Evolutionary conservation across 2,888 invertebrate species (phyloP).

Genomic region (Orthosia cruda): DNA sequence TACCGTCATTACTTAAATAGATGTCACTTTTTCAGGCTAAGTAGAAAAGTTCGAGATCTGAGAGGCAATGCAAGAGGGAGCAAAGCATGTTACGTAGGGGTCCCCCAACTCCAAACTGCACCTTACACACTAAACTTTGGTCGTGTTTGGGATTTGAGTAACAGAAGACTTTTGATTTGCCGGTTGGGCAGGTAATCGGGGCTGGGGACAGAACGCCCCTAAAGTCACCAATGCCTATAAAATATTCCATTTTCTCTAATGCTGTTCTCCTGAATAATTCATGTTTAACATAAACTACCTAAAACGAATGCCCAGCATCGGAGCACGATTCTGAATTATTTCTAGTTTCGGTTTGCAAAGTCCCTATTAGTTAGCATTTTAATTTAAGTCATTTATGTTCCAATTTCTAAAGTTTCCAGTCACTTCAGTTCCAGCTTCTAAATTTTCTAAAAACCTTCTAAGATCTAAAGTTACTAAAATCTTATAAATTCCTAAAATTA

Average conservation of each 20-base stretch:
- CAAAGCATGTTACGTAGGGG: background rate
- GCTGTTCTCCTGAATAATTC: slow-evolving; percentile 1
- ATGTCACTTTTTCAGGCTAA: background rate
- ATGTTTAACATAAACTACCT: slow-evolving; percentile 6
- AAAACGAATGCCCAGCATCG: background rate
- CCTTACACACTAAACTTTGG: background rate
- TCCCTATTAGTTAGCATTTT: too few relatives aligned
- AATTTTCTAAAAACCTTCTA: background rate
- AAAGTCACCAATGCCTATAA: too few relatives aligned
- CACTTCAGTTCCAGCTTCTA: too few relatives aligned
- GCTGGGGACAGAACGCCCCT: too few relatives aligned
- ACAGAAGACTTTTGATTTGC: too few relatives aligned
- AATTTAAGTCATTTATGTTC: too few relatives aligned
- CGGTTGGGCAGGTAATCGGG: too few relatives aligned
- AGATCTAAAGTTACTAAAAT: too few relatives aligned
- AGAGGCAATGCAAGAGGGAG: background rate
- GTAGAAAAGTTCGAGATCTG: background rate
- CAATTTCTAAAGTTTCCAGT: too few relatives aligned
- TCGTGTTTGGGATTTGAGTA: background rate
- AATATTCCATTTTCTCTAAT: too few relatives aligned
- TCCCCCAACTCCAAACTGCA: background rate
- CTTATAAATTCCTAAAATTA: too few relatives aligned
- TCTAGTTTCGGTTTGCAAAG: too few relatives aligned
- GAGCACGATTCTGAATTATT: background rate
- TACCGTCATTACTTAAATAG: background rate